phyloP scores from a whole-genome alignment of 2,113 vertebrate species.

The Pollimyrus isidori region DNA sequence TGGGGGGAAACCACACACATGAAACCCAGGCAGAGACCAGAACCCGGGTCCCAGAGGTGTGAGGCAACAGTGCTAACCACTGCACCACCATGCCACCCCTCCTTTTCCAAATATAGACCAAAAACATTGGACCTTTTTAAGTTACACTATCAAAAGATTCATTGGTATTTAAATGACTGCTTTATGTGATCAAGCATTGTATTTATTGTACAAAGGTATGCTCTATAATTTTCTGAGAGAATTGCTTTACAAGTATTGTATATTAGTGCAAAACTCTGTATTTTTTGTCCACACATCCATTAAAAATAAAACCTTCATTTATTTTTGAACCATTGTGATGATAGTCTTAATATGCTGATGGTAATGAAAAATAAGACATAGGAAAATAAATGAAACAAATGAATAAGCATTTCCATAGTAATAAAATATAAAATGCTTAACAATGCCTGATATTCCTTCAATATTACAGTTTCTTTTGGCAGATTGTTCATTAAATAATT shows the following conservation, averaged over 20 bases:
- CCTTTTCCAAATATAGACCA: background rate
- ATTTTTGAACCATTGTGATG: background rate
- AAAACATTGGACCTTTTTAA: background rate
- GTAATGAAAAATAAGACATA: background rate
- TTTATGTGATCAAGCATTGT: background rate
- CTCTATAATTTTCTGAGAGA: background rate
- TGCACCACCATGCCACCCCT: no score
- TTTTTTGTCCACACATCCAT: background rate
- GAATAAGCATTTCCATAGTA: background rate
- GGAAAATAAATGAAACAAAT: background rate
- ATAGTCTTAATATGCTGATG: background rate
- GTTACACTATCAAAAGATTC: background rate
- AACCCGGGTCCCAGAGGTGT: no score
- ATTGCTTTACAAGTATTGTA: background rate
- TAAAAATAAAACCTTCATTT: background rate
- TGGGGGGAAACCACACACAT: no score
- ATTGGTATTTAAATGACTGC: background rate
- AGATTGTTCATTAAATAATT: conserved; percentile 9
- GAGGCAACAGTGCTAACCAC: no score
- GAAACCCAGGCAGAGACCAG: no score
- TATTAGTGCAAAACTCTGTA: background rate
- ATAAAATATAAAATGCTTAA: background rate
- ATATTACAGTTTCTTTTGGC: background rate
- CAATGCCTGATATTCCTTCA: background rate
- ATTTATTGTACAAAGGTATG: background rate